These are phyloP conservation scores for Schizothorax lantsangensis DNA, from an alignment of 2,797 vertebrate species.

Conservation along the genomic window DNA sequence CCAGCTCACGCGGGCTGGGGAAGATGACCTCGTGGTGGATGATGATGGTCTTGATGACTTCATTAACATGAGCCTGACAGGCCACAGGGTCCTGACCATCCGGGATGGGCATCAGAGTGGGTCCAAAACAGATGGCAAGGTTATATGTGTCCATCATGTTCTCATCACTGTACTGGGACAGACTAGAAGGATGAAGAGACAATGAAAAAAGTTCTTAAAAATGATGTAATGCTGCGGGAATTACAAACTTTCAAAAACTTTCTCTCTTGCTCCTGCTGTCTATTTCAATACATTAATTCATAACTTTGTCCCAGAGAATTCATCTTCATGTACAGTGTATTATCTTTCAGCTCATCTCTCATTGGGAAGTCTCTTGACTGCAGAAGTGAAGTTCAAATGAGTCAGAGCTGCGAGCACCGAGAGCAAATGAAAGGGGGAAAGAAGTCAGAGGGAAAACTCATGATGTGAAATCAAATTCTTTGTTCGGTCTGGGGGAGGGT, in stretches of 20 bases:
- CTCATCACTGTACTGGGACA: constrained; percentile 98
- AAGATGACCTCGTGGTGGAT: constrained; percentile 94
- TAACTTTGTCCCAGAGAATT: constrained; percentile 15
- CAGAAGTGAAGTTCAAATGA: constrained; percentile 24
- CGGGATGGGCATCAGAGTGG: constrained; percentile 97
- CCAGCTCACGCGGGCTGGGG: constrained; percentile 88
- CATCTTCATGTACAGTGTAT: constrained; percentile 24
- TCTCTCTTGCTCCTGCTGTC: background rate
- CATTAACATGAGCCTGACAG: constrained; percentile 98
- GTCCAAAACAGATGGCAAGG: constrained; percentile 97
- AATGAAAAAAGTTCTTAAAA: background rate
- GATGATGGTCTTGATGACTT: constrained; percentile 98
- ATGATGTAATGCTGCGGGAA: background rate
- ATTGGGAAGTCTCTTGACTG: constrained; percentile 5
- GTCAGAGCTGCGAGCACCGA: constrained; percentile 28
- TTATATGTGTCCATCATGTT: constrained; percentile 99
- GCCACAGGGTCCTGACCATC: constrained; percentile 96
- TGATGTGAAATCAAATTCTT: constrained; percentile 51
- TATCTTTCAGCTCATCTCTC: constrained; percentile 24
- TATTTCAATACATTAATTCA: background rate
- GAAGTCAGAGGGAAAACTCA: constrained; percentile 39
- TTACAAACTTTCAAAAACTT: background rate
- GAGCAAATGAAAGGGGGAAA: constrained; percentile 3
- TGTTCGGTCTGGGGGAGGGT: constrained; percentile 45
- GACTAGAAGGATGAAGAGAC: constrained; percentile 72